Percentiles rank a stretch among this genome's conserved stretches.
Conservation (phyloP, 2,113 vertebrate genomes). For the Calcarius ornatus region DNA sequence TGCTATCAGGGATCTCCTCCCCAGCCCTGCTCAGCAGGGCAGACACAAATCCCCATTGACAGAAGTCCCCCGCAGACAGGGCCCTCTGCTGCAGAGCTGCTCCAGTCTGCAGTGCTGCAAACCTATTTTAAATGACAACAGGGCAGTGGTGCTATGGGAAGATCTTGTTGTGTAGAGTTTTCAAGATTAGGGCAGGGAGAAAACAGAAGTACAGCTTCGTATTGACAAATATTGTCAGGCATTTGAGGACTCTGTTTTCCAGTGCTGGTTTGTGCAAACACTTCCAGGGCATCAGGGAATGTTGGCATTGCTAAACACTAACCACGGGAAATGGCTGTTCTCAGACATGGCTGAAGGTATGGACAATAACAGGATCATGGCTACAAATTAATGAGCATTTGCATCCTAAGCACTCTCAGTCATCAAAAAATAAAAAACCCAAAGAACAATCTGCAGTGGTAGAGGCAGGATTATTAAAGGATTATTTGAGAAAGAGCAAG, state of each 20-base stretch:
- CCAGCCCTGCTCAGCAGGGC: neutral
- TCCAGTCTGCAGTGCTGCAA: neutral
- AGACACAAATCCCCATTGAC: slow-evolving; percentile 22
- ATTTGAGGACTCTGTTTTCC: neutral
- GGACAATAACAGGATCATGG: neutral
- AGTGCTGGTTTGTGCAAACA: neutral
- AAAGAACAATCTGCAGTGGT: neutral
- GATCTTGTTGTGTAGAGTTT: neutral
- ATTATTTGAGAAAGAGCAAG: neutral
- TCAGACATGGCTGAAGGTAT: neutral
- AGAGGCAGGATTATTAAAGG: neutral
- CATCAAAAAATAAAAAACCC: neutral
- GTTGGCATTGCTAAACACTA: neutral
- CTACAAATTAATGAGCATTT: neutral
- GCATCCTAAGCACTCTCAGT: neutral
- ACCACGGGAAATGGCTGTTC: neutral
- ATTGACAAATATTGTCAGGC: neutral
- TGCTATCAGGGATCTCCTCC: neutral
- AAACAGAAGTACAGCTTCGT: neutral
- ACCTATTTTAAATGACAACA: neutral
- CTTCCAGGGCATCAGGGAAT: neutral
- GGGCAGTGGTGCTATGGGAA: neutral
- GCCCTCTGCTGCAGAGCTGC: slow-evolving; percentile 45
- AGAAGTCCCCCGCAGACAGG: neutral
- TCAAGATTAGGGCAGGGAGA: neutral